These are phyloP conservation scores for Trachurus trachurus DNA, from an alignment of 2,797 vertebrate species.

Conservation along the genomic window DNA sequence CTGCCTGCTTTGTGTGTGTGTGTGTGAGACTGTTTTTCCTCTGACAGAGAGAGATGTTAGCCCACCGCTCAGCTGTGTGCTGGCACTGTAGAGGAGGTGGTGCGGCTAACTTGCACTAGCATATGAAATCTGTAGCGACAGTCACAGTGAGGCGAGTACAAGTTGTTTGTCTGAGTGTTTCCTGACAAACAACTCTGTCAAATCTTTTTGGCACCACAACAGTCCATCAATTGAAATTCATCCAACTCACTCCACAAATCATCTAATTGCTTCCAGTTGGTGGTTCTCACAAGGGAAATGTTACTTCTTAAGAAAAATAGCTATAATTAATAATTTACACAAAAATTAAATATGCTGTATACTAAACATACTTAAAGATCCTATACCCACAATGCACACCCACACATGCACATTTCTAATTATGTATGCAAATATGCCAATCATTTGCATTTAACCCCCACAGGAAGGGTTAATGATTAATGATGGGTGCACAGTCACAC, in stretches of 20 bases:
- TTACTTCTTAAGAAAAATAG: slow-evolving; percentile 17
- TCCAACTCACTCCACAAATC: not conserved
- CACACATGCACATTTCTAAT: slow-evolving; percentile 44
- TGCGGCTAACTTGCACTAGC: slow-evolving; percentile 47
- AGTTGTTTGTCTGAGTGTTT: slow-evolving; percentile 40
- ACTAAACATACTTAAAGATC: slow-evolving; percentile 27
- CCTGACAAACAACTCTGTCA: slow-evolving; percentile 39
- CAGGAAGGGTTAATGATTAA: slow-evolving; percentile 52
- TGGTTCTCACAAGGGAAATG: slow-evolving; percentile 28
- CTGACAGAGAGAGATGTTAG: slow-evolving; percentile 71
- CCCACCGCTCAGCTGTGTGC: slow-evolving; percentile 51
- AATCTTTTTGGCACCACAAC: slow-evolving; percentile 25
- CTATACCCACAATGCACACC: slow-evolving; percentile 11
- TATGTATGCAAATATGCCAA: slow-evolving; percentile 63
- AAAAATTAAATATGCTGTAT: slow-evolving; percentile 23
- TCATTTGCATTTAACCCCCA: slow-evolving; percentile 60
- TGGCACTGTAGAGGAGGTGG: slow-evolving; percentile 38
- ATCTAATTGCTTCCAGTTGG: slow-evolving; percentile 38
- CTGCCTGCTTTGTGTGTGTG: slow-evolving; percentile 53
- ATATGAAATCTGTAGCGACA: slow-evolving; percentile 47
- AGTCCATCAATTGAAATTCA: slow-evolving; percentile 20
- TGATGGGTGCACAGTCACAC: slow-evolving; percentile 24
- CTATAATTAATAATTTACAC: slow-evolving; percentile 47
- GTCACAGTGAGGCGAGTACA: slow-evolving; percentile 39
- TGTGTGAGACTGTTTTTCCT: slow-evolving; percentile 56